phyloP scores from a whole-genome alignment of 2,113 vertebrate species.

The Dunckerocampus dactyliophorus region DNA sequence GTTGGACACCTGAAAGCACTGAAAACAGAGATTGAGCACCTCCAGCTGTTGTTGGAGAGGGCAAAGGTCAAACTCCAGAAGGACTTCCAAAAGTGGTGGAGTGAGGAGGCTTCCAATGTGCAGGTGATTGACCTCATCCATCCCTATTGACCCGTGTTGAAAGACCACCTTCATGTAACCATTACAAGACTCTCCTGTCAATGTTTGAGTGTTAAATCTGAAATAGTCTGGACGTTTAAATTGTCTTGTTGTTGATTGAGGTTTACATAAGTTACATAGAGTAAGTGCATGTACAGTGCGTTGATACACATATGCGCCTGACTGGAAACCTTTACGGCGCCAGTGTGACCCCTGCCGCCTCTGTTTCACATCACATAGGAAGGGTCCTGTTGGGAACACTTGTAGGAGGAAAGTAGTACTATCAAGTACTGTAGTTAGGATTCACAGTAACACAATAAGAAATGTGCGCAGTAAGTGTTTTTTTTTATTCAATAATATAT shows the following conservation, averaged over 20 bases:
- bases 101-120: conserved; percentile 66
- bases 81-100: conserved; percentile 90
- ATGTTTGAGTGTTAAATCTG: neutral
- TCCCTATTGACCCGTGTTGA: conserved; percentile 22
- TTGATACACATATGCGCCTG: conserved; percentile 26
- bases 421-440: too few species aligned
- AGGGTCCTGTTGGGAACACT: conserved; percentile 24
- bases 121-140: conserved; percentile 71
- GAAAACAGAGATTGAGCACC: conserved; percentile 89
- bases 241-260: conserved; percentile 18
- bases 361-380: conserved; percentile 38
- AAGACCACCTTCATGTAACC: conserved; percentile 19
- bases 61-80: conserved; percentile 83
- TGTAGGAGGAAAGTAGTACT: conserved; percentile 11
- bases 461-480: too few species aligned
- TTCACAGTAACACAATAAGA: too few species aligned
- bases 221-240: conserved; percentile 14
- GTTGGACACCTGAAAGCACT: conserved; percentile 79
- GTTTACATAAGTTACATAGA: too few species aligned
- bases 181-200: conserved; percentile 15
- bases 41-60: conserved; percentile 85
- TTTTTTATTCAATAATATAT: too few species aligned
- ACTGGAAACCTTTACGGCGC: conserved; percentile 24
- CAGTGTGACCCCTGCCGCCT: conserved; percentile 32
- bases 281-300: conserved; percentile 15